Evolutionary conservation across 2,888 invertebrate species (phyloP).

Genomic region (Polymixis flavicincta): DNA sequence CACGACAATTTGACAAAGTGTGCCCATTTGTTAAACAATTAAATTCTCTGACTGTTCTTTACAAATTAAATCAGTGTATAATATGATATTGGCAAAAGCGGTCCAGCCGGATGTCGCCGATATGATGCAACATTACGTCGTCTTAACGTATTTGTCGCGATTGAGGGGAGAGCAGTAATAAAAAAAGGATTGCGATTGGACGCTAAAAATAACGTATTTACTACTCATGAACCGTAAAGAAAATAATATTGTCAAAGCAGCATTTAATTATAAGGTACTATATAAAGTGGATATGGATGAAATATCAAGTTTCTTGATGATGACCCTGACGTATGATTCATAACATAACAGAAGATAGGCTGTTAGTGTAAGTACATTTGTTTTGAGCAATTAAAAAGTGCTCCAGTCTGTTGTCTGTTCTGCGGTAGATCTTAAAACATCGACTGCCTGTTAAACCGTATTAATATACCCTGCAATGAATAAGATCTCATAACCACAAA

Average conservation of each 20-base stretch:
- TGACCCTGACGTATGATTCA: background rate
- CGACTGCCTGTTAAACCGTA: slow-evolving; percentile 22
- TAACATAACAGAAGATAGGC: background rate
- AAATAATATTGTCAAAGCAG: background rate
- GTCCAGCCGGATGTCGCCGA: slow-evolving; percentile 35
- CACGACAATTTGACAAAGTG: background rate
- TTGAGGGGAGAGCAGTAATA: background rate
- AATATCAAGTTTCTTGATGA: background rate
- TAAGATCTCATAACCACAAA: slow-evolving; percentile 43
- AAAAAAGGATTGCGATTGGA: background rate
- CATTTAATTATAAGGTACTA: too few species aligned
- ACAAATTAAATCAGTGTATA: slow-evolving; percentile 13
- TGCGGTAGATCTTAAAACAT: background rate
- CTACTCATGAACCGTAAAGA: background rate
- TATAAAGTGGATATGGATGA: background rate
- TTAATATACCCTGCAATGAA: slow-evolving; percentile 5
- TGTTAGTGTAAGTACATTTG: background rate
- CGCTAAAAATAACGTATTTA: background rate
- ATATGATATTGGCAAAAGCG: slow-evolving; percentile 35
- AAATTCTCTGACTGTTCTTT: background rate
- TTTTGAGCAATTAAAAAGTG: background rate
- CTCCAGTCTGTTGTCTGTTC: background rate
- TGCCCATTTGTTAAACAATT: background rate
- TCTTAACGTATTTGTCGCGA: background rate
- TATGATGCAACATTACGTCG: background rate